These are phyloP conservation scores for Vandiemenella viatica DNA, from an alignment of 2,888 invertebrate genomes.

Conservation along the genomic window DNA sequence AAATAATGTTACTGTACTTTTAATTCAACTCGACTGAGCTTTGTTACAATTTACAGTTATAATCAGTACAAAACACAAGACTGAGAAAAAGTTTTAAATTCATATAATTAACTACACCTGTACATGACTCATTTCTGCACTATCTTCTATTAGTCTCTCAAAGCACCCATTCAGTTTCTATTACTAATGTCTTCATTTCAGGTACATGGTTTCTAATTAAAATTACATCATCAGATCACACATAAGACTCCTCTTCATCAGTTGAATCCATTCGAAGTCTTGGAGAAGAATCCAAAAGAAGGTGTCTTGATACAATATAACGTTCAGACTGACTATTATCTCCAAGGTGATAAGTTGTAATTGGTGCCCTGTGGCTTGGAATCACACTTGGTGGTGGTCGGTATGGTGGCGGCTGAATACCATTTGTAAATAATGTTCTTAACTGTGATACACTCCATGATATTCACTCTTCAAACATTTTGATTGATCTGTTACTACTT, in stretches of 20 bases:
- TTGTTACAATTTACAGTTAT: too few relatives aligned
- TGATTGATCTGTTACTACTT: not conserved
- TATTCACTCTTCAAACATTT: constrained; percentile 18
- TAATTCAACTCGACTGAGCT: too few relatives aligned
- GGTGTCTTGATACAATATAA: constrained; percentile 16
- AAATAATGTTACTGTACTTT: too few relatives aligned
- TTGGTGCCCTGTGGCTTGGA: constrained; percentile 22
- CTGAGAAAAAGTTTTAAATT: too few relatives aligned
- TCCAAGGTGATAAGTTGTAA: constrained; percentile 25
- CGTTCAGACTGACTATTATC: constrained; percentile 21
- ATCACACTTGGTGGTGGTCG: constrained; percentile 21
- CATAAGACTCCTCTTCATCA: constrained; percentile 26
- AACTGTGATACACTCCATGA: constrained; percentile 25
- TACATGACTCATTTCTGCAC: not conserved
- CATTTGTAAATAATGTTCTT: constrained; percentile 20
- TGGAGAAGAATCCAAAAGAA: constrained; percentile 3
- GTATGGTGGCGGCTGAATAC: constrained; percentile 21
- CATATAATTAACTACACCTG: not conserved
- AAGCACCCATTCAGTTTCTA: not conserved
- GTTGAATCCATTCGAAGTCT: constrained; percentile 13
- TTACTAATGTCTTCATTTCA: not conserved
- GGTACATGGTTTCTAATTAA: not conserved
- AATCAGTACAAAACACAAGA: too few relatives aligned
- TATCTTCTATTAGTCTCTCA: not conserved
- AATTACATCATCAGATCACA: constrained; percentile 14